Percentiles rank a stretch among this genome's conserved stretches.
Conservation (phyloP, 2,113 vertebrate species). For the Microcebus tavaratra region DNA sequence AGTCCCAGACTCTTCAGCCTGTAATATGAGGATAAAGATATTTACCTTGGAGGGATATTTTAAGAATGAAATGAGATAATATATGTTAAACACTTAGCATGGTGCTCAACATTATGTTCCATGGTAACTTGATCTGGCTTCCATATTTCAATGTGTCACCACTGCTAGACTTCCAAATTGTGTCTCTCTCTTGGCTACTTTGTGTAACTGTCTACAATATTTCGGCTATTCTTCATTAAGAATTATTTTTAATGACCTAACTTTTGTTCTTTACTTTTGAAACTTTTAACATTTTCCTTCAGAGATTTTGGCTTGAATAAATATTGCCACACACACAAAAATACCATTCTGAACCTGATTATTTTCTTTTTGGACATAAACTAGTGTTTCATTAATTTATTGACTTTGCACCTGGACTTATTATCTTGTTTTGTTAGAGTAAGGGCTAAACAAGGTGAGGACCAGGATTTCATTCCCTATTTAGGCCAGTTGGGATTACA, state of each 20-base stretch:
- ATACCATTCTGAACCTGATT: background rate
- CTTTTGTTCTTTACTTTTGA: background rate
- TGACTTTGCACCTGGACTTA: background rate
- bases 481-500: background rate
- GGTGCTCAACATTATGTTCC: background rate
- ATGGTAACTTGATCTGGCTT: background rate
- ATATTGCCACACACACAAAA: background rate
- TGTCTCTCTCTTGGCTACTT: background rate
- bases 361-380: background rate
- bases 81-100: background rate
- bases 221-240: background rate
- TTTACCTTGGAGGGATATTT: background rate
- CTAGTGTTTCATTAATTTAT: conserved; percentile 14
- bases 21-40: background rate
- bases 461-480: background rate
- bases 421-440: conserved; percentile 39
- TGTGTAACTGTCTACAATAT: background rate
- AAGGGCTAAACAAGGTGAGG: background rate
- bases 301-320: background rate
- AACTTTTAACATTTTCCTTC: conserved; percentile 12
- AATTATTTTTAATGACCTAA: background rate
- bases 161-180: background rate
- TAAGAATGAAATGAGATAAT: background rate
- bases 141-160: background rate
- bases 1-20: background rate